Conservation (phyloP, 2,113 vertebrate genomes). For the Phrynosoma platyrhinos region DNA sequence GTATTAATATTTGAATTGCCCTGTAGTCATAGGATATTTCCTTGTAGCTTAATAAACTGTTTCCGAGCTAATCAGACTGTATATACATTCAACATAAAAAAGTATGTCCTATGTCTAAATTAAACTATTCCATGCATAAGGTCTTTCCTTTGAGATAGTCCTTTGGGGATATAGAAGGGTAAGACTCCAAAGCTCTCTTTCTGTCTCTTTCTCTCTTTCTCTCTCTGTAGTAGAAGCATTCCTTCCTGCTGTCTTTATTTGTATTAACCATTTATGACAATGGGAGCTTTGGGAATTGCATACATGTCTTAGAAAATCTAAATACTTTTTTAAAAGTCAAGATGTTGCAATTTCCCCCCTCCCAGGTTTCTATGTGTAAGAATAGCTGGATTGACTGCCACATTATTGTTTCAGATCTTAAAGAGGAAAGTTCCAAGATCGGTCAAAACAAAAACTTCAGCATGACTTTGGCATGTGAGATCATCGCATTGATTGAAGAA, state of each 20-base stretch:
- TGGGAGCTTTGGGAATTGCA: not conserved
- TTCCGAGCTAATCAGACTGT: not conserved
- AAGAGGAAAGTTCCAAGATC: slow-evolving; percentile 65
- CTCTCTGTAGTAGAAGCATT: not conserved
- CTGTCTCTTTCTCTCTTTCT: not conserved
- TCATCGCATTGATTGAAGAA: slow-evolving; percentile 23
- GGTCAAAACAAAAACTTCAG: slow-evolving; percentile 62
- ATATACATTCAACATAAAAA: not conserved
- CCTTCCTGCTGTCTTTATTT: not conserved
- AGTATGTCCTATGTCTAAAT: not conserved
- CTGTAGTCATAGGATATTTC: not conserved
- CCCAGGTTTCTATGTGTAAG: not conserved
- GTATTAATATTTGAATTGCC: not conserved
- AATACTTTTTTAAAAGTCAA: not conserved
- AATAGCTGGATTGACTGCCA: slow-evolving; percentile 26
- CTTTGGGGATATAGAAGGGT: not conserved
- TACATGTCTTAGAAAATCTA: not conserved
- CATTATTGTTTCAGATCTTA: slow-evolving; percentile 44
- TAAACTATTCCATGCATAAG: not conserved
- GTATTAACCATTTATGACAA: not conserved
- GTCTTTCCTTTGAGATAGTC: not conserved
- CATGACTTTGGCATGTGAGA: slow-evolving; percentile 49
- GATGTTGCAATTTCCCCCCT: not conserved
- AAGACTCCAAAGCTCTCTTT: not conserved
- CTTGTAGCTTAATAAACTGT: not conserved